These are phyloP conservation scores for Phyto melanocephala DNA, from an alignment of 2,888 invertebrate species.

Conservation along the genomic window DNA sequence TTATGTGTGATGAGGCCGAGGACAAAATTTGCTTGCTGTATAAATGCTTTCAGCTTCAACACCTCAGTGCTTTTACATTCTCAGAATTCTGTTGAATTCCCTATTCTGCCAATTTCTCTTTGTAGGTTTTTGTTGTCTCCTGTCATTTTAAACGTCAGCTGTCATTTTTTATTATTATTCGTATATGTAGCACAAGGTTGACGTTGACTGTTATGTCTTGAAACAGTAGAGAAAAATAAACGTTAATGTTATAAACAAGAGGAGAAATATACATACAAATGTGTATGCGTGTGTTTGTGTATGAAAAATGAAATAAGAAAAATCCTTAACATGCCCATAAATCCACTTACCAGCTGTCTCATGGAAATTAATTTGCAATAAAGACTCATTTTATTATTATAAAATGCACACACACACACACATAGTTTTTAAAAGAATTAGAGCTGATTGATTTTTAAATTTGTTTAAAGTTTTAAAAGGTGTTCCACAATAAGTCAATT, in stretches of 20 bases:
- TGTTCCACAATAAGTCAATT: too few species aligned
- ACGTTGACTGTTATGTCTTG: background rate
- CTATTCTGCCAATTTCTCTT: too few species aligned
- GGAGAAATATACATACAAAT: background rate
- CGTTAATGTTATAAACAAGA: background rate
- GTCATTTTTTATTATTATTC: conserved; percentile 26
- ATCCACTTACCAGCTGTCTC: background rate
- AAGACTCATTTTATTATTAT: background rate
- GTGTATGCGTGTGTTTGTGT: too few species aligned
- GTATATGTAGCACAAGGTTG: conserved; percentile 15
- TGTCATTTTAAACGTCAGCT: conserved; percentile 43
- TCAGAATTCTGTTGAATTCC: too few species aligned
- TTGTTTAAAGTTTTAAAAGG: too few species aligned
- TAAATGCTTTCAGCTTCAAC: conserved; percentile 27
- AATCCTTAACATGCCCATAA: background rate
- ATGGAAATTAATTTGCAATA: conserved; percentile 36
- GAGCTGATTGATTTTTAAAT: too few species aligned
- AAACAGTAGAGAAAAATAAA: background rate
- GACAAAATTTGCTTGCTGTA: background rate
- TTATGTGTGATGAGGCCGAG: background rate
- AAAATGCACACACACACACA: too few species aligned
- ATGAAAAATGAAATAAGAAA: background rate
- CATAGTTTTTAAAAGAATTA: too few species aligned
- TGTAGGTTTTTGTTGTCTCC: background rate
- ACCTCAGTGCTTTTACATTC: too few species aligned